A percentile compares a stretch with the other conserved stretches of the same genome.
phyloP scores from a whole-genome alignment of 2,797 vertebrate genomes.

The Spea hammondii region DNA sequence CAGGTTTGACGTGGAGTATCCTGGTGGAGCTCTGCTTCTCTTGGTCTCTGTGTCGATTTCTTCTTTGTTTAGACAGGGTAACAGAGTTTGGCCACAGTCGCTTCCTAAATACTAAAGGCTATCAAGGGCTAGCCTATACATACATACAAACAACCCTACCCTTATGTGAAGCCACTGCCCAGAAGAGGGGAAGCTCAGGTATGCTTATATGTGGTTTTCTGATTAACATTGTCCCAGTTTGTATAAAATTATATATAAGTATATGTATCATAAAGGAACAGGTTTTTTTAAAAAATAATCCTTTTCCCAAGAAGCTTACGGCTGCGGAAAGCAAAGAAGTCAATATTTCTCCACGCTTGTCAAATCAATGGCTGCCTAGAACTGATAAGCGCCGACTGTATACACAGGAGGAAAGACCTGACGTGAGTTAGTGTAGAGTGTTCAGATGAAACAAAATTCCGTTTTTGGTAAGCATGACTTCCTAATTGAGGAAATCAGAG shows the following conservation, averaged over 20 bases:
- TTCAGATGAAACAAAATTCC: constrained; percentile 42
- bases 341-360: constrained; percentile 47
- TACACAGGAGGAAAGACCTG: constrained; percentile 38
- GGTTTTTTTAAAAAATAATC: constrained; percentile 18
- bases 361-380: constrained; percentile 48
- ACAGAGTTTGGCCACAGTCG: too few species aligned
- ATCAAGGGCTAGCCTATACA: too few species aligned
- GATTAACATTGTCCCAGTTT: background rate
- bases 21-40: too few species aligned
- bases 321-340: constrained; percentile 28
- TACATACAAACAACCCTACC: too few species aligned
- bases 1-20: too few species aligned
- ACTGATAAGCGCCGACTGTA: constrained; percentile 29
- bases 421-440: constrained; percentile 31
- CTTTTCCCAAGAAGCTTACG: constrained; percentile 18
- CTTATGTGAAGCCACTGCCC: too few species aligned
- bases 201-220: background rate
- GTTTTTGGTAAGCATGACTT: constrained; percentile 49
- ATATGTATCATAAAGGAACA: constrained; percentile 10
- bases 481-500: constrained; percentile 53
- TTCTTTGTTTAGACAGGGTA: too few species aligned
- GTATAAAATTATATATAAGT: background rate
- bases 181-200: too few species aligned
- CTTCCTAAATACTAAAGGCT: too few species aligned
- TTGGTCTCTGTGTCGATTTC: too few species aligned